phyloP scores from a whole-genome alignment of 1,140 invertebrate genomes.

The Phocides pigmalion region DNA sequence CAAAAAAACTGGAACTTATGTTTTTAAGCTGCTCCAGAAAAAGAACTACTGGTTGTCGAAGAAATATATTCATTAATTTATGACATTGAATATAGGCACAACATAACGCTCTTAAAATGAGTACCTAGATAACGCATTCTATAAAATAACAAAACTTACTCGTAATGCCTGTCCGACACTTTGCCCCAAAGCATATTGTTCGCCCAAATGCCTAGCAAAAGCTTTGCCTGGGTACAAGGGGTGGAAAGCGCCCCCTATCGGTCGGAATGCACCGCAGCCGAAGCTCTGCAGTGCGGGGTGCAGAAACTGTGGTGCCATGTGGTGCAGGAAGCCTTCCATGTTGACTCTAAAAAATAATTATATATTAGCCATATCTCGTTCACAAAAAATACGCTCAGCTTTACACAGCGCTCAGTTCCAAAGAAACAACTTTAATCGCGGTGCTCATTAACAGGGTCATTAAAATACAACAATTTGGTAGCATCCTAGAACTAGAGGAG shows the following conservation, averaged over 20 bases:
- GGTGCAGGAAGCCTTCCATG: slow-evolving; percentile 82
- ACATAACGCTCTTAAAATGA: too few species aligned
- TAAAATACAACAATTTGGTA: too few species aligned
- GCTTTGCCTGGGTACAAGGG: slow-evolving; percentile 80
- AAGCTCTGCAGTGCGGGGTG: slow-evolving; percentile 81
- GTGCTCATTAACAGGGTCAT: not conserved
- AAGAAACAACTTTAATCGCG: not conserved
- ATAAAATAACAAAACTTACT: slow-evolving; percentile 48
- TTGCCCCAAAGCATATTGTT: slow-evolving; percentile 80
- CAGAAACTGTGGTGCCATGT: slow-evolving; percentile 82
- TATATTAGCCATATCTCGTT: slow-evolving; percentile 11
- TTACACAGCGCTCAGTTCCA: not conserved
- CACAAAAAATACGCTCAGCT: slow-evolving; percentile 15
- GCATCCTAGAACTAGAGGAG: too few species aligned
- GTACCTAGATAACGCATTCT: too few species aligned
- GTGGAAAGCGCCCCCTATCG: slow-evolving; percentile 80
- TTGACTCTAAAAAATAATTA: slow-evolving; percentile 37
- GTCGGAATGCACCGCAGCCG: slow-evolving; percentile 79
- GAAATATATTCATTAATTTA: too few species aligned
- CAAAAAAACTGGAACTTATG: too few species aligned
- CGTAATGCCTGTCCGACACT: slow-evolving; percentile 77
- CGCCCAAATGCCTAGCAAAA: slow-evolving; percentile 80
- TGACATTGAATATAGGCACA: too few species aligned
- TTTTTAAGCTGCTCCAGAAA: too few species aligned
- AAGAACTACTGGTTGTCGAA: too few species aligned